Base-by-base conservation (phyloP, 1,140 invertebrate species). In the Macrobrachium nipponense region DNA sequence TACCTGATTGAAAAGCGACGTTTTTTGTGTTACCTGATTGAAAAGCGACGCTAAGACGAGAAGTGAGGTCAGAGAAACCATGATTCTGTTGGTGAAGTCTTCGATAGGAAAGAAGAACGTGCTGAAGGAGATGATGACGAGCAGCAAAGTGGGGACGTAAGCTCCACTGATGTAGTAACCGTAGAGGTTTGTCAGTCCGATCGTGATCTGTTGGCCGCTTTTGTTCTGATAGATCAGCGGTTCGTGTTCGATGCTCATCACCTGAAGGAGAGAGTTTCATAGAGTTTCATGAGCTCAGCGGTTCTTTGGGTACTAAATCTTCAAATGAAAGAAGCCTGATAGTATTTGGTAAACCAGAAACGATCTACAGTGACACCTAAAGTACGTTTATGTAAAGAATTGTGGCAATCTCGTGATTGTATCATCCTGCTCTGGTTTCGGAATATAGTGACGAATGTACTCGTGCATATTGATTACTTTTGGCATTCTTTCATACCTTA, bases 61-160 rank as follows among this genome's bases (percentile, higher is more conserved):
- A 15, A 89, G 81, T 8, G 88, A 87, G 17, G 88, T 87, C 14
- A 89, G 64, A 70, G 68, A 84, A 20, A 89, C 88, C 72, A 85
- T 87, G 77, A 89, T 72, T 20, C 88, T 79, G 76, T 89, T 86
- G 51, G 76, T 87, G 81, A 89, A 89, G 85, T 87, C 88, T 15
- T 75, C 36, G 8, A 87, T 76, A 23, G 68, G 58, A 68, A 89
- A 89, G 43, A 51, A 88, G 76, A 89, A 89, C 64, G 85, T 79
- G 51, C 87, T 76, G 72, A 87, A 87, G 20, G 84, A 86, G 60
- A 89, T 87, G 77, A 89, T 66, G 66, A 87, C 76, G 7, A 89
- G 27, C 12, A 89, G 76, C 60, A 87, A 62, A 18, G 88, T 87
- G 20, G 88, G 88, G 10, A 89, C 61, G 77, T 89, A 89, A 60